Evolutionary conservation across 2,888 invertebrate genomes (phyloP).

Genomic region (Taenaris catops): DNA sequence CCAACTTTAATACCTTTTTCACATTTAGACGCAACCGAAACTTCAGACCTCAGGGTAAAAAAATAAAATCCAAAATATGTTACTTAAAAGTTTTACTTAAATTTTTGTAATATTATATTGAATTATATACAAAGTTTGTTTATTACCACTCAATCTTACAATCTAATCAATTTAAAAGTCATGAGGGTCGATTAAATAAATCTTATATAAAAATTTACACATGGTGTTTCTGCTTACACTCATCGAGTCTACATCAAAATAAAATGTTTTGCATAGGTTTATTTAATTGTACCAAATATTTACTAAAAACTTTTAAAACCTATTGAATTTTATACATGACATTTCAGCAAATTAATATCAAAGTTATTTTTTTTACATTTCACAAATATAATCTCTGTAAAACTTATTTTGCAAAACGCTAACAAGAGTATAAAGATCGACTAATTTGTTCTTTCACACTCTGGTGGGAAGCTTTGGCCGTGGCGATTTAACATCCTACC

Average conservation of each 20-base stretch:
- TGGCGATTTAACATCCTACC: too few species aligned
- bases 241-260: conserved; percentile 50
- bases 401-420: conserved; percentile 37
- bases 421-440: conserved; percentile 38
- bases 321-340: conserved; percentile 29
- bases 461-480: too few species aligned
- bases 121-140: conserved; percentile 71
- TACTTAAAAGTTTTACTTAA: conserved; percentile 78
- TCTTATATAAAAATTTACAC: conserved; percentile 64
- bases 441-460: conserved; percentile 53
- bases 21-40: conserved; percentile 25
- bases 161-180: conserved; percentile 67
- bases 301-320: conserved; percentile 27
- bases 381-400: conserved; percentile 38
- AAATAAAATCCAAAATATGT: conserved; percentile 70
- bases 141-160: conserved; percentile 69
- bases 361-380: conserved; percentile 26
- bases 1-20: conserved; percentile 13
- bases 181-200: conserved; percentile 74
- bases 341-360: conserved; percentile 30
- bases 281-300: conserved; percentile 60
- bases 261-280: conserved; percentile 43
- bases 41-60: conserved; percentile 74
- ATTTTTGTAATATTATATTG: conserved; percentile 68
- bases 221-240: conserved; percentile 54